Conservation (phyloP, 2,797 vertebrate genomes). For the Melanotaenia parkinsoni region DNA sequence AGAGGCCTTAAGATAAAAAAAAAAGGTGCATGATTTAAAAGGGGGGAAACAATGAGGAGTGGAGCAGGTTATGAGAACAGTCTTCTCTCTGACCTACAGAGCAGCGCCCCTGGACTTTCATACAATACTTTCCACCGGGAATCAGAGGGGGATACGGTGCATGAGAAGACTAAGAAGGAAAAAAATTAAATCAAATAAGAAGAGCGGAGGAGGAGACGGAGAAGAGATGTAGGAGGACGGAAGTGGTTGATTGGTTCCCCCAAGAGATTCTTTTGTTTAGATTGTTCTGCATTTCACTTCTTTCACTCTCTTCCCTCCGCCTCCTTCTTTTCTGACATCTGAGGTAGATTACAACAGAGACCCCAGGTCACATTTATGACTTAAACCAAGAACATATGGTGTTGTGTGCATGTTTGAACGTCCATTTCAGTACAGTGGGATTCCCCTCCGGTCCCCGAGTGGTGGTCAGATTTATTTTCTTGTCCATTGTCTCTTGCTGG, state of each 20-base stretch:
- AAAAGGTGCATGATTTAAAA: conserved; percentile 42
- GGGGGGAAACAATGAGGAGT: conserved; percentile 61
- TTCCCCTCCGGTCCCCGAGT: conserved; percentile 78
- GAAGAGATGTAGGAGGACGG: conserved; percentile 80
- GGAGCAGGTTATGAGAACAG: conserved; percentile 81
- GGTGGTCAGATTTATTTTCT: conserved; percentile 86
- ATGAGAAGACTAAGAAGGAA: conserved; percentile 78
- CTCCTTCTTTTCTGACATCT: conserved; percentile 77
- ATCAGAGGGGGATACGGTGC: conserved; percentile 72
- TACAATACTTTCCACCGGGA: conserved; percentile 77
- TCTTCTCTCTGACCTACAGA: conserved; percentile 79
- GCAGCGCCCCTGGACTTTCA: conserved; percentile 80
- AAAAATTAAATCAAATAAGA: conserved; percentile 76
- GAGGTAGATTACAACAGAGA: conserved; percentile 81
- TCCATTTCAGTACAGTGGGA: conserved; percentile 74
- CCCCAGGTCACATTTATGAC: conserved; percentile 80
- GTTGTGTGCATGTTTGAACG: conserved; percentile 53
- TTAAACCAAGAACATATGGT: conserved; percentile 83
- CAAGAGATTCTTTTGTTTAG: conserved; percentile 81
- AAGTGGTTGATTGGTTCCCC: conserved; percentile 80
- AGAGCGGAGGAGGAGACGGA: conserved; percentile 71
- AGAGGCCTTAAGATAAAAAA: conserved; percentile 15
- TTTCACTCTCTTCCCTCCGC: conserved; percentile 64
- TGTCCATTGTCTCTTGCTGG: conserved; percentile 84
- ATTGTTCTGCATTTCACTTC: conserved; percentile 75